Evolutionary conservation across 2,113 vertebrate genomes (phyloP).

Genomic region (Centropus bengalensis): DNA sequence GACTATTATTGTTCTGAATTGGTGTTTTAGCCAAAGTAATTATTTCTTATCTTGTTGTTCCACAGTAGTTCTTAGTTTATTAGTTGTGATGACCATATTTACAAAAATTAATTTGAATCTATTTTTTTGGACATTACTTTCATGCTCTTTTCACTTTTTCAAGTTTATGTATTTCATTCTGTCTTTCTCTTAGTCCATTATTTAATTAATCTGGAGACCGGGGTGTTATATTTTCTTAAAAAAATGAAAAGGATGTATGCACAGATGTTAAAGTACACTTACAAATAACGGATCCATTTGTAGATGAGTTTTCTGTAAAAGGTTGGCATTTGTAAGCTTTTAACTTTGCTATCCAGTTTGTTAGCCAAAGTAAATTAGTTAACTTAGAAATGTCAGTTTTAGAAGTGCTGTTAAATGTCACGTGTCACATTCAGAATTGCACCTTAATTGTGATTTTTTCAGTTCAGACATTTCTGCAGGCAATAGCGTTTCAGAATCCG

Average conservation of each 20-base stretch:
- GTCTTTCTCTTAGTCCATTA: not conserved
- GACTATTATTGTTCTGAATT: conserved; percentile 92
- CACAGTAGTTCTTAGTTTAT: conserved; percentile 76
- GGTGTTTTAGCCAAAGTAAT: conserved; percentile 86
- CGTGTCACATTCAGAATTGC: not conserved
- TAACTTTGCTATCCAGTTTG: not conserved
- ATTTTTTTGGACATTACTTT: conserved; percentile 50
- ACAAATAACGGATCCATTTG: not conserved
- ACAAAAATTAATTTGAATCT: conserved; percentile 56
- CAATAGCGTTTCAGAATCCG: conserved; percentile 23
- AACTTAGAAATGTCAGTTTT: not conserved
- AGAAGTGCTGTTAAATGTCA: conserved; percentile 15
- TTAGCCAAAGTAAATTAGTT: conserved; percentile 32
- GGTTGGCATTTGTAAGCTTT: not conserved
- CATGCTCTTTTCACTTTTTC: conserved; percentile 40
- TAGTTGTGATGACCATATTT: conserved; percentile 72
- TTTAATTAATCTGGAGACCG: not conserved
- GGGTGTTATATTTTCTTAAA: conserved; percentile 5
- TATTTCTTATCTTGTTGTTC: conserved; percentile 86
- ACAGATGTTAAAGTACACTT: not conserved
- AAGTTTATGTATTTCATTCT: not conserved
- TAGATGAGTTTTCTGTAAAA: conserved; percentile 5
- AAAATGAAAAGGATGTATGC: not conserved
- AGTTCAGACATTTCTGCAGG: conserved; percentile 17
- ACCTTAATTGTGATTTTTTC: conserved; percentile 41